Evolutionary conservation across 2,888 invertebrate genomes (phyloP), one percentile per base, ranked within the genome.

Genomic region (Lycophotia porphyrea): DNA sequence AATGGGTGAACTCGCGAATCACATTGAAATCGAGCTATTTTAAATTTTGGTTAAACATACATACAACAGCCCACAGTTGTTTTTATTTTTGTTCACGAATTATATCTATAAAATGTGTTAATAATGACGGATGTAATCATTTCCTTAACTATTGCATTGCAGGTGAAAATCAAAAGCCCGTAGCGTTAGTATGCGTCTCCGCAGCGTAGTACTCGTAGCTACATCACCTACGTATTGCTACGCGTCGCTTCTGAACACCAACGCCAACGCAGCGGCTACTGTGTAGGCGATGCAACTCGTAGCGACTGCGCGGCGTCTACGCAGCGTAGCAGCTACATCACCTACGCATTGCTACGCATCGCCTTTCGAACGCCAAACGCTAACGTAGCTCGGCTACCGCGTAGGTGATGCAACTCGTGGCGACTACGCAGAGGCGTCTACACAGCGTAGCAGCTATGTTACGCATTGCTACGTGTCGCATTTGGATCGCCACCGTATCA

Each of bases 171-270:
- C 21, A 58, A 31, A 58, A 63, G 8, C 42, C 3, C 49, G 49
- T 78, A 52, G 70, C 61, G 36, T n/a, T 65, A 36, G 31, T 11
- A 11, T 18, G 18, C 39, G 39, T 39, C n/a, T 75, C 42, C 36
- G 78, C 27, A 60, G 47, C 47, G 49, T 68, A 66, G 42, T n/a
- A n/a, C n/a, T n/a, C n/a, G n/a, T 21, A 61, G 61, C 15, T 34
- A 1, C 24, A 18, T 49, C 2, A 61, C 39, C 13, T 31, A 61
- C 31, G 9, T 24, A 39, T 60, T 47, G 39, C 65, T 58, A 76
- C 58, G 47, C 34, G 7, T 27, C 0, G 24, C 1, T 15, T 24
- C 42, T 4, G 3, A 13, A 42, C 27, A 8, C 5, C 0, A 15
- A 63, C 7, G 13, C 5, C 0, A 4, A 76, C 7, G 75, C 44